Evolutionary conservation across 2,888 invertebrate genomes (phyloP).

Genomic region (Spilarctia lutea): DNA sequence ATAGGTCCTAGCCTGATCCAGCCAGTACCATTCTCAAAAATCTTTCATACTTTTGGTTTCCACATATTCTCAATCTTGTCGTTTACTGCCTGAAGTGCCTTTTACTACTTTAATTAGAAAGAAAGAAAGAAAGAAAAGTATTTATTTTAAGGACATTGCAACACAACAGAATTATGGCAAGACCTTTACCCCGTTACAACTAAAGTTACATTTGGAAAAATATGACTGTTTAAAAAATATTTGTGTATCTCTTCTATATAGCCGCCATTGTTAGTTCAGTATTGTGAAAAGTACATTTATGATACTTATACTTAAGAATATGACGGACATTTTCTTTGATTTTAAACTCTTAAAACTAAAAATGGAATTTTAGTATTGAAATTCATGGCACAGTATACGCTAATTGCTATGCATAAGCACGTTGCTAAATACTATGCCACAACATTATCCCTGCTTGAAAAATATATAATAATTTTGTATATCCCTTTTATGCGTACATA

Average conservation of each 20-base stretch:
- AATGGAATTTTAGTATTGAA: neutral
- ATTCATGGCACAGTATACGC: neutral
- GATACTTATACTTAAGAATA: no score
- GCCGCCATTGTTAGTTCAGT: neutral
- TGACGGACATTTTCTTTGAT: no score
- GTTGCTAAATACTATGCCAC: neutral
- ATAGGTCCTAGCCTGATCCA: no score
- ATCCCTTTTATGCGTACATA: neutral
- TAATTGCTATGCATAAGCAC: constrained; percentile 14
- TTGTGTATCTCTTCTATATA: neutral
- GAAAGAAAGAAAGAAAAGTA: no score
- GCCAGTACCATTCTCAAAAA: no score
- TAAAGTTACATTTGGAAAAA: neutral
- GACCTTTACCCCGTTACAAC: neutral
- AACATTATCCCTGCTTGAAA: neutral
- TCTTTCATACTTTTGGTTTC: neutral
- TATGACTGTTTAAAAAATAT: neutral
- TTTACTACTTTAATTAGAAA: no score
- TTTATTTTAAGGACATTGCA: no score
- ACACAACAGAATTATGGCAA: no score
- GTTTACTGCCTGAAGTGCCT: neutral
- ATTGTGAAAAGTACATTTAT: no score
- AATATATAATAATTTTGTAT: neutral
- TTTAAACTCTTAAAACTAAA: no score
- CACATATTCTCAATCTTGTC: neutral